A percentile compares a stretch with the other conserved stretches of the same genome.
phyloP scores from a whole-genome alignment of 2,113 vertebrate genomes.

The Paratilapia polleni region DNA sequence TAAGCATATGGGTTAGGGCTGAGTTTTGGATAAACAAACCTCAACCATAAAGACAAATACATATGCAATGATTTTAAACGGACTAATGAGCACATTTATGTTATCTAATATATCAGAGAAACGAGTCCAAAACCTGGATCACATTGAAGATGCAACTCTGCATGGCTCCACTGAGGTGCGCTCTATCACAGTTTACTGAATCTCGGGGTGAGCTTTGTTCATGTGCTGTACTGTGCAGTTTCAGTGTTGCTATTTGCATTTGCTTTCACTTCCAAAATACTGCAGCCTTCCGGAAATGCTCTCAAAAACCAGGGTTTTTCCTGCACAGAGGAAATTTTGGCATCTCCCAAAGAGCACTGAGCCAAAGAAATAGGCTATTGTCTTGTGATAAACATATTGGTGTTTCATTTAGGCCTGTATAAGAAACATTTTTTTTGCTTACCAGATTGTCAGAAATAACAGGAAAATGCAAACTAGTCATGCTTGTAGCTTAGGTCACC shows the following conservation, averaged over 20 bases:
- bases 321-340: neutral
- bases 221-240: neutral
- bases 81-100: neutral
- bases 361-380: neutral
- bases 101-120: neutral
- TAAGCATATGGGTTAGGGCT: neutral
- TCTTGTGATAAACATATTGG: too few relatives aligned
- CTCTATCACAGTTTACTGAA: constrained; percentile 2
- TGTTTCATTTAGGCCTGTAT: neutral
- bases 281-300: neutral
- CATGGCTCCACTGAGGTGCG: constrained; percentile 14
- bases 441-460: too few relatives aligned
- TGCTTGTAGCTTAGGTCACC: neutral
- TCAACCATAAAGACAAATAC: neutral
- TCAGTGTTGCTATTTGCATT: neutral
- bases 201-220: neutral
- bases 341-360: neutral
- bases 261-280: neutral
- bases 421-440: too few relatives aligned
- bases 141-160: neutral
- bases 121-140: neutral
- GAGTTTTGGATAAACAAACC: neutral
- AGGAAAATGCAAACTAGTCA: neutral
- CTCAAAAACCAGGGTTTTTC: neutral
- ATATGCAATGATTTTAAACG: neutral